A percentile compares a stretch with the other conserved stretches of the same genome.
Evolutionary conservation across 2,113 vertebrate genomes (phyloP).

Genomic region (Psittacara wagleri): DNA sequence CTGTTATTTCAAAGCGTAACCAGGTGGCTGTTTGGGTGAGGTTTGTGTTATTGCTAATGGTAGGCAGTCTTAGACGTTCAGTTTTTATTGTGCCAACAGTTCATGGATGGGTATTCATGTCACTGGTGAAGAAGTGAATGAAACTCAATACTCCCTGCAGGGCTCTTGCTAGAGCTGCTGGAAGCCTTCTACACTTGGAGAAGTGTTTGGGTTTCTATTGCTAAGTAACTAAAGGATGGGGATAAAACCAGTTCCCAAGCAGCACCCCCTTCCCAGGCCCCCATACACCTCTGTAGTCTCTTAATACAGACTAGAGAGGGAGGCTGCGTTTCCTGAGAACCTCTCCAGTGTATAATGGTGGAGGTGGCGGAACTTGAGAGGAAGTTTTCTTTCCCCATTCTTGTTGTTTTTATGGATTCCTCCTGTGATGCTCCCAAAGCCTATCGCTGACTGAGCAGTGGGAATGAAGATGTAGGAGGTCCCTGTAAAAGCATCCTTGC

Average conservation of each 20-base stretch:
- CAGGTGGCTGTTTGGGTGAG: neutral
- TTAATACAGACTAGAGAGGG: neutral
- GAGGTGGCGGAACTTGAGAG: neutral
- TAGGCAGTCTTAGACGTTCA: neutral
- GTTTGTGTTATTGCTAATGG: neutral
- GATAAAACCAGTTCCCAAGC: neutral
- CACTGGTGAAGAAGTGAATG: neutral
- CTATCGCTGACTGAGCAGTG: neutral
- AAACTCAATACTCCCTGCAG: neutral
- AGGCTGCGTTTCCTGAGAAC: neutral
- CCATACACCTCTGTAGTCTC: neutral
- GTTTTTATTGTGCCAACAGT: neutral
- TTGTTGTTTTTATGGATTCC: neutral
- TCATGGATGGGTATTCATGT: neutral
- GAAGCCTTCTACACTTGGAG: neutral
- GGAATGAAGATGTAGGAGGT: neutral
- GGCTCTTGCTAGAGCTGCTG: conserved; percentile 7
- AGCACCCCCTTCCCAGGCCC: neutral
- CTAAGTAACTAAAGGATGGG: neutral
- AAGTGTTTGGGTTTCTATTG: conserved; percentile 16
- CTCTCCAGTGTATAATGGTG: neutral
- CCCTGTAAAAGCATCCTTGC: neutral
- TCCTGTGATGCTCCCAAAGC: neutral
- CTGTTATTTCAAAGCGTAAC: neutral
- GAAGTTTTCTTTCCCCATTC: neutral